Percentiles rank a stretch among this genome's conserved stretches.
Evolutionary conservation across 2,113 vertebrate species (phyloP).

Genomic region (Ivindomyrus marchei): DNA sequence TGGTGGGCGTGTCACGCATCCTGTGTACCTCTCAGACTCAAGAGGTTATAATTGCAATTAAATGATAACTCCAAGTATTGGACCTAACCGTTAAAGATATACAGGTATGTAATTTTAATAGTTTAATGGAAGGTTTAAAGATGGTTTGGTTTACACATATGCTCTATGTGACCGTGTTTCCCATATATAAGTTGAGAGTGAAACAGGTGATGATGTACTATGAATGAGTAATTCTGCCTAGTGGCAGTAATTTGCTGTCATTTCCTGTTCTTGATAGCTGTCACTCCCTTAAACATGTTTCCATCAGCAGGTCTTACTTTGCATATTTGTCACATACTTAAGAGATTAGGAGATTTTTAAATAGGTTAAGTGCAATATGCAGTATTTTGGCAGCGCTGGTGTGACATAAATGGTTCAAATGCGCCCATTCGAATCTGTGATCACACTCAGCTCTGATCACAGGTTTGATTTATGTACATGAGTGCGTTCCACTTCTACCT

Average conservation of each 20-base stretch:
- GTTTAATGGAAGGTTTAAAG: background rate
- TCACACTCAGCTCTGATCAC: slow-evolving; percentile 9
- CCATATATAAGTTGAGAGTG: background rate
- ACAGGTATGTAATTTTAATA: background rate
- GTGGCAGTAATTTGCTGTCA: background rate
- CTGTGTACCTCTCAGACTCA: background rate
- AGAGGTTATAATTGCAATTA: background rate
- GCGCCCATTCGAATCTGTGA: slow-evolving; percentile 6
- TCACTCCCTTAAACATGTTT: background rate
- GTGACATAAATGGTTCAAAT: slow-evolving; percentile 38
- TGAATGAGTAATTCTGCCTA: background rate
- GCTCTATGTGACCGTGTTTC: background rate
- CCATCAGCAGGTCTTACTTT: background rate
- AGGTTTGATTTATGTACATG: slow-evolving; percentile 18
- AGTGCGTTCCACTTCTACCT: background rate
- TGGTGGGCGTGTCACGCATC: background rate
- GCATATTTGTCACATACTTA: background rate
- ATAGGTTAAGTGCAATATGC: slow-evolving; percentile 21
- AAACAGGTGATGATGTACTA: background rate
- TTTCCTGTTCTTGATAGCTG: background rate
- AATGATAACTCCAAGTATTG: background rate
- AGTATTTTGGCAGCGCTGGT: slow-evolving; percentile 16
- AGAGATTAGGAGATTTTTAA: background rate
- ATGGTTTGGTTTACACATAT: background rate
- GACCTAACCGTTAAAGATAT: background rate